phyloP scores from a whole-genome alignment of 2,888 invertebrate genomes.

The Cerceris ruficornis region DNA sequence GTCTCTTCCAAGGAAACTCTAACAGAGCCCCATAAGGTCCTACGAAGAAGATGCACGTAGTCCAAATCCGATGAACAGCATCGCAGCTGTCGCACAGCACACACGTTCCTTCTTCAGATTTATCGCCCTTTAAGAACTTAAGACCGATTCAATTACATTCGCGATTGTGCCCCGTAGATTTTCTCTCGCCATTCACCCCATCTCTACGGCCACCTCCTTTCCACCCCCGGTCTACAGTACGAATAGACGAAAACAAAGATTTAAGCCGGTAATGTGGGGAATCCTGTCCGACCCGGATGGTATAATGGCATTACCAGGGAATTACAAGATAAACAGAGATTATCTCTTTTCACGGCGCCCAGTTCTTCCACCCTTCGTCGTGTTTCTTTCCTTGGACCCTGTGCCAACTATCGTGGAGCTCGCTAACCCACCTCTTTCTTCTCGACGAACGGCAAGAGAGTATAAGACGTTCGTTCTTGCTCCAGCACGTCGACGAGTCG shows the following conservation, averaged over 20 bases:
- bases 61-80: conserved; percentile 55
- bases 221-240: conserved; percentile 18
- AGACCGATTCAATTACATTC: conserved; percentile 65
- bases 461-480: conserved; percentile 16
- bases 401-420: conserved; percentile 25
- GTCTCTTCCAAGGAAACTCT: too few relatives aligned
- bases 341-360: conserved; percentile 65
- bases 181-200: conserved; percentile 28
- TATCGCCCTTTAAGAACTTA: conserved; percentile 61
- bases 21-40: too few relatives aligned
- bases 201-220: not conserved
- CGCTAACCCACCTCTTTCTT: not conserved
- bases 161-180: conserved; percentile 42
- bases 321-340: conserved; percentile 76
- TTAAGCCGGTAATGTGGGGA: conserved; percentile 68
- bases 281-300: conserved; percentile 56
- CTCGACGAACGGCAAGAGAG: not conserved
- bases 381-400: conserved; percentile 40
- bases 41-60: too few relatives aligned
- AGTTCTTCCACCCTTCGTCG: conserved; percentile 16
- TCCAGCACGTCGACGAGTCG: conserved; percentile 40
- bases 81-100: conserved; percentile 51
- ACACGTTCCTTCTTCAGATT: conserved; percentile 51
- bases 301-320: conserved; percentile 72
- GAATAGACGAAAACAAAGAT: conserved; percentile 68